Evolutionary conservation across 2,797 vertebrate genomes (phyloP).

Genomic region (Sebastes elongatus): DNA sequence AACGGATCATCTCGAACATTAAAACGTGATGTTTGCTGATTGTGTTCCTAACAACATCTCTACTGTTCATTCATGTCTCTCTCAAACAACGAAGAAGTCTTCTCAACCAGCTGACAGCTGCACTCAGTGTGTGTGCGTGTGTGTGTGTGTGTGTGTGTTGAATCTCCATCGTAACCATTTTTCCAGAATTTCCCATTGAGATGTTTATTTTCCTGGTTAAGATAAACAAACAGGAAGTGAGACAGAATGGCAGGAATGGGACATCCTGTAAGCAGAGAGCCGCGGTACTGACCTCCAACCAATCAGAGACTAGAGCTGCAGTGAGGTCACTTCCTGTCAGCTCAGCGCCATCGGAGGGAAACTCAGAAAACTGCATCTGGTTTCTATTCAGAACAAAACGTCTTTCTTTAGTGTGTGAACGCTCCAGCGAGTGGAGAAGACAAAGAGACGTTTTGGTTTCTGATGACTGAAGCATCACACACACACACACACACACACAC

Average conservation of each 20-base stretch:
- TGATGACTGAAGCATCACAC: neutral
- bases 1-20: neutral
- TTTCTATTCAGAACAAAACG: neutral
- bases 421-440: neutral
- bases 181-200: neutral
- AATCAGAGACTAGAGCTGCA: neutral
- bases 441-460: neutral
- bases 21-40: neutral
- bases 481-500: neutral
- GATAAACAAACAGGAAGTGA: slow-evolving; percentile 52
- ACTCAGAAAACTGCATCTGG: neutral
- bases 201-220: slow-evolving; percentile 36
- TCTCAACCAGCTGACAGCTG: slow-evolving; percentile 57
- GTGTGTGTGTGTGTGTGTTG: neutral
- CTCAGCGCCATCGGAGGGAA: neutral
- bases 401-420: neutral
- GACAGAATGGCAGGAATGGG: slow-evolving; percentile 46
- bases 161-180: slow-evolving; percentile 16
- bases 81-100: slow-evolving; percentile 39
- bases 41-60: slow-evolving; percentile 18
- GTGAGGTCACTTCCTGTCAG: slow-evolving; percentile 41
- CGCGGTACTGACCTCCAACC: neutral
- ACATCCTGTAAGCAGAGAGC: slow-evolving; percentile 26
- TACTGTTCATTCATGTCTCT: slow-evolving; percentile 40
- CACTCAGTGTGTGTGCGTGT: neutral